Conservation (phyloP, 1,140 invertebrate species). For the Penaeus vannamei region DNA sequence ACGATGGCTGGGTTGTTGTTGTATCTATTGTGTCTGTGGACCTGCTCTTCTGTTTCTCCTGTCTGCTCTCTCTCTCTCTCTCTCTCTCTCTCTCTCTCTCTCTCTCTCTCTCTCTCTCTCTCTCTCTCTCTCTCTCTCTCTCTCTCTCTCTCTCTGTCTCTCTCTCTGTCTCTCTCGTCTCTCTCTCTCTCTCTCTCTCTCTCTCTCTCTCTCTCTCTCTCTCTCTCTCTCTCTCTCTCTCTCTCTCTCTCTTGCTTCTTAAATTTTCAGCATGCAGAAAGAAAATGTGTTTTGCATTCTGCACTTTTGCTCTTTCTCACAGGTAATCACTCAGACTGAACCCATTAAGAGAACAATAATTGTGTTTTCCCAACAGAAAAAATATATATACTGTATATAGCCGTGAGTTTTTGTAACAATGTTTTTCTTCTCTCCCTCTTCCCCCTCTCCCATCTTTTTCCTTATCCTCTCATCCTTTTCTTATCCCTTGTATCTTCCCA, state of each 20-base stretch:
- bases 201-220: slow-evolving; percentile 39
- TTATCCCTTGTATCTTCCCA: neutral
- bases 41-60: neutral
- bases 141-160: slow-evolving; percentile 30
- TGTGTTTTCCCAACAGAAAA: no score
- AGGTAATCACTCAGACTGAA: no score
- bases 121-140: slow-evolving; percentile 38
- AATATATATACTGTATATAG: neutral
- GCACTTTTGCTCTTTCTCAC: no score
- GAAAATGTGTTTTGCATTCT: neutral
- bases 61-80: slow-evolving; percentile 31
- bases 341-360: no score
- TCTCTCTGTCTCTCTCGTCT: slow-evolving; percentile 24
- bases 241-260: neutral
- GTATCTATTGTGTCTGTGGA: neutral
- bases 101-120: slow-evolving; percentile 9
- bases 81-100: slow-evolving; percentile 26
- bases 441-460: neutral
- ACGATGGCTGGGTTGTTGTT: no score
- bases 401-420: neutral
- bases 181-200: slow-evolving; percentile 39
- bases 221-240: slow-evolving; percentile 46
- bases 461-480: no score
- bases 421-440: neutral
- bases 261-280: neutral